Percentiles rank a stretch among this genome's conserved stretches.
phyloP scores from a whole-genome alignment of 2,888 invertebrate species.

The Vandiemenella viatica region DNA sequence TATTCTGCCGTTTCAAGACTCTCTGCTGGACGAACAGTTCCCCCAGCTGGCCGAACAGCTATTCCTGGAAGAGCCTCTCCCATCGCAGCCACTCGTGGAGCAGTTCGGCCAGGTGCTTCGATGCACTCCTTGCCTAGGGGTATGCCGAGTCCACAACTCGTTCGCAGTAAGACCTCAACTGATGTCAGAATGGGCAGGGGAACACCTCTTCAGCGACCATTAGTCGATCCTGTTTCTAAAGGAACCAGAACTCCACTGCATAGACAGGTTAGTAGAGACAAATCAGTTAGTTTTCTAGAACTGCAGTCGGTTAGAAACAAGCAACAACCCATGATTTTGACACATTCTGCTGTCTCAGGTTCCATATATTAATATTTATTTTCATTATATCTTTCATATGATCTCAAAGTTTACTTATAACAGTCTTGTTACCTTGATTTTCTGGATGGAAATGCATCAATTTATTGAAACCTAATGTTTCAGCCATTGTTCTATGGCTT shows the following conservation, averaged over 20 bases:
- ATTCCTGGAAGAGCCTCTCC: background rate
- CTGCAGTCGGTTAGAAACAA: no score
- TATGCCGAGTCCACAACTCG: constrained; percentile 5
- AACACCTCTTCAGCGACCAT: constrained; percentile 1
- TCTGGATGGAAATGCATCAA: no score
- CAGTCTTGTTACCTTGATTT: no score
- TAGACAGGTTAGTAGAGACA: constrained; percentile 10
- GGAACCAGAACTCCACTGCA: constrained; percentile 2
- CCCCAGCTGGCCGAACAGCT: background rate
- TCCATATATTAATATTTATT: no score
- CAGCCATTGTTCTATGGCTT: no score
- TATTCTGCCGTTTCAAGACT: constrained; percentile 9
- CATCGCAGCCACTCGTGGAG: background rate
- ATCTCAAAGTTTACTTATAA: no score
- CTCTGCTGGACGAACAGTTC: background rate
- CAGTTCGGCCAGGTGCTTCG: background rate
- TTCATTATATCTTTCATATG: no score
- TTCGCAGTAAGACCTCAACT: constrained; percentile 9
- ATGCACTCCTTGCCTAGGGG: background rate
- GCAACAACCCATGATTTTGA: no score
- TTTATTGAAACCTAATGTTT: no score
- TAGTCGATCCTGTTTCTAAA: background rate
- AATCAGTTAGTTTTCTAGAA: no score
- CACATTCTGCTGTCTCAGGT: no score
- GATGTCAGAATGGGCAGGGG: constrained; percentile 5